Percentiles rank a stretch among this genome's conserved stretches.
Evolutionary conservation across 2,797 vertebrate species (phyloP).

Genomic region (Streptopelia turtur): DNA sequence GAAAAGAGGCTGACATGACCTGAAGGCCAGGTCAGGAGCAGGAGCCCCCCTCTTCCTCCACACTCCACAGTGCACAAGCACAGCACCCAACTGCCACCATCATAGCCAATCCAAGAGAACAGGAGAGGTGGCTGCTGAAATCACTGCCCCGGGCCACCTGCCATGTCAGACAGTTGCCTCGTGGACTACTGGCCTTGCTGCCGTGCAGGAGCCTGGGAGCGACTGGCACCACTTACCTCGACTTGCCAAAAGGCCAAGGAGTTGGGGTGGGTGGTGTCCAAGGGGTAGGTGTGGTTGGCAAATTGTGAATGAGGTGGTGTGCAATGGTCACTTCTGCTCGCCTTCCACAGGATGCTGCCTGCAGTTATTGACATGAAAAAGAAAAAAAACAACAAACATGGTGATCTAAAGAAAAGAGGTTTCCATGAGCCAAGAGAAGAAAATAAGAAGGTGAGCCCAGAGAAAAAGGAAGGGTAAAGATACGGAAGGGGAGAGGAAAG

Average conservation of each 20-base stretch:
- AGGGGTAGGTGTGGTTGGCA: constrained; percentile 80
- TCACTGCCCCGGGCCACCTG: not conserved
- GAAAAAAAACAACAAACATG: constrained; percentile 99
- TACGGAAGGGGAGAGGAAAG: constrained; percentile 53
- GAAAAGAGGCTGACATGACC: too few species aligned
- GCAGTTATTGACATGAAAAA: constrained; percentile 93
- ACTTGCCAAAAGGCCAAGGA: constrained; percentile 40
- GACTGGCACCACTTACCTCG: constrained; percentile 65
- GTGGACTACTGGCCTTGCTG: not conserved
- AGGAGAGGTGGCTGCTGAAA: not conserved
- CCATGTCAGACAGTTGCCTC: too few species aligned
- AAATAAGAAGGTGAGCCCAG: constrained; percentile 72
- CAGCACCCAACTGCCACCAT: not conserved
- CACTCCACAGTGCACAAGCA: too few species aligned
- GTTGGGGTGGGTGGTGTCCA: constrained; percentile 78
- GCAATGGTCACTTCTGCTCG: constrained; percentile 85
- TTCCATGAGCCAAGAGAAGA: constrained; percentile 87
- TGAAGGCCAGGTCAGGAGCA: too few species aligned
- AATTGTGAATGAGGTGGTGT: constrained; percentile 78
- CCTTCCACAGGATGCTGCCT: constrained; percentile 88
- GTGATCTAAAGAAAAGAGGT: constrained; percentile 89
- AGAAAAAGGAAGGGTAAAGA: constrained; percentile 74
- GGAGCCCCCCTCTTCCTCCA: too few species aligned
- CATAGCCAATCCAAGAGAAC: too few species aligned
- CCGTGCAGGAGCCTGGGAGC: not conserved